phyloP scores from a whole-genome alignment of 2,797 vertebrate genomes.

The Mionectes olivaceus region DNA sequence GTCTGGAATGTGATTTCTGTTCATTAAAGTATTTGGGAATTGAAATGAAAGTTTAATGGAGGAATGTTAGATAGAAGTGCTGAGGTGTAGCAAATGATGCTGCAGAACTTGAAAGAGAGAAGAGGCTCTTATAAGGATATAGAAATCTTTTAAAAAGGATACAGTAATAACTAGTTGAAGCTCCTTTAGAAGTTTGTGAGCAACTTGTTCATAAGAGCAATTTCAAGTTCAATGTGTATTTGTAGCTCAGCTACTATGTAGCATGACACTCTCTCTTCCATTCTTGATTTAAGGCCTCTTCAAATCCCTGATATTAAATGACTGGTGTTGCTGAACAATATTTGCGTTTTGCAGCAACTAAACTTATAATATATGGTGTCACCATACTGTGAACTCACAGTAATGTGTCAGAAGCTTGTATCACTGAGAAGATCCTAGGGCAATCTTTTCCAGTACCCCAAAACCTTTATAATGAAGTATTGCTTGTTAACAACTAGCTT shows the following conservation, averaged over 20 bases:
- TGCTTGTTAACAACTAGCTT: not conserved
- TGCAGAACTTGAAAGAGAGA: not conserved
- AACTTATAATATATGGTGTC: not conserved
- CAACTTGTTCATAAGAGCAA: not conserved
- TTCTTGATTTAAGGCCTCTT: not conserved
- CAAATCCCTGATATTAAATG: not conserved
- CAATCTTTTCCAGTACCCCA: not conserved
- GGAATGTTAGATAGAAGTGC: not conserved
- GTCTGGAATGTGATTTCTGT: not conserved
- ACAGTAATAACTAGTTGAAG: not conserved
- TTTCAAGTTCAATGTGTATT: not conserved
- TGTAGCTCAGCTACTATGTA: not conserved
- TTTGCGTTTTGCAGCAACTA: slow-evolving; percentile 1
- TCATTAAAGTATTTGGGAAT: not conserved
- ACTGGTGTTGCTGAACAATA: not conserved
- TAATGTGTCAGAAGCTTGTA: slow-evolving; percentile 2
- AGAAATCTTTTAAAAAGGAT: not conserved
- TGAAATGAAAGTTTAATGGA: not conserved
- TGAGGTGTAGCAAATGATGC: not conserved
- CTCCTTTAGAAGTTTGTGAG: not conserved
- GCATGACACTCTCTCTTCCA: not conserved
- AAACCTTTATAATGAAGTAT: not conserved
- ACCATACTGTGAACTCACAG: not conserved
- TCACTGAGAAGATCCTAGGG: not conserved
- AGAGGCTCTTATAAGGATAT: not conserved